Base-by-base conservation (phyloP, 2,797 vertebrate species). In the Cryptoblepharus egeriae region DNA sequence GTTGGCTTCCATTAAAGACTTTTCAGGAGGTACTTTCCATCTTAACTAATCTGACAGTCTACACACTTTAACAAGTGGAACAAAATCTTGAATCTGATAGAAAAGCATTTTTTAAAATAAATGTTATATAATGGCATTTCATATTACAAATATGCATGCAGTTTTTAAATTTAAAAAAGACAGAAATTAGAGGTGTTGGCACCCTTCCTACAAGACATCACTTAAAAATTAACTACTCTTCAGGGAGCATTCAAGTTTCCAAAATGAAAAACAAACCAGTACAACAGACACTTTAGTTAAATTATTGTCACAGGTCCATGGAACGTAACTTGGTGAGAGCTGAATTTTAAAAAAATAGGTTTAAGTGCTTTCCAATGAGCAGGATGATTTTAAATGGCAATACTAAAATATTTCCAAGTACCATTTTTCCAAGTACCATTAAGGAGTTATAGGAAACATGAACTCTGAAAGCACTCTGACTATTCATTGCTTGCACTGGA, bases 1-100 rank as follows among this genome's bases (percentile, higher is more conserved):
- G 71, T 90, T 92, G 90, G 89, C 75, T 86, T 78, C 90, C 84
- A 88, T 92, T 91, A 90, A 86, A 75, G 77, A 85, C 85, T 89
- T 81, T 80, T 91, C 80, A 91, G 64, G 88, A 84, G 82, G 79
- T 77, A 81, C 70, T 85, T 88, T 90, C 85, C 72, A 80, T 91
- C 89, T 86, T 89, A 90, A 87, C 82, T 85, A 89, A 79, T 89
- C 78, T 83, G 84, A 86, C 80, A 0, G 0, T 77, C 81, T 86
- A 63, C 81, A 91, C 86, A 88, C 87, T 72, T 71, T 61, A 83
- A 83, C 79, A 88, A 87, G 83, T 68, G 75, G 82, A 92, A 90
- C 4, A 89, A 86, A 64, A 85, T 0, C 55, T 74, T 67, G 24
- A 52, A 86, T 45, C 24, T 42, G 63, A 35, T 57, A 75, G 26